Base-by-base conservation (phyloP, 1,140 invertebrate species). In the Diachasmimorpha longicaudata region DNA sequence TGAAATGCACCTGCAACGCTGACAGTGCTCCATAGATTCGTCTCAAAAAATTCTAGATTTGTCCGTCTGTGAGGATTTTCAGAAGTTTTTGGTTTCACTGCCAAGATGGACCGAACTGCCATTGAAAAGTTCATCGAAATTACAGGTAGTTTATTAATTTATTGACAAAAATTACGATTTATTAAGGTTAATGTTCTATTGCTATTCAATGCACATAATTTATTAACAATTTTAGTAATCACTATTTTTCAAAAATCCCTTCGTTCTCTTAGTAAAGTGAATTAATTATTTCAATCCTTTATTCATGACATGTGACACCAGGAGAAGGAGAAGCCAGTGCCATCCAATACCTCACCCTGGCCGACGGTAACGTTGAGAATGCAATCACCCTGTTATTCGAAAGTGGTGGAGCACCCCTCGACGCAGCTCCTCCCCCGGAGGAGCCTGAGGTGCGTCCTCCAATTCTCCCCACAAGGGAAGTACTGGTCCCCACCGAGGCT, bases 381-480 rank as follows among this genome's bases (percentile, higher is more conserved):
- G 88, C 87, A 6, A 87, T 89, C 21, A 88, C 78, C 52, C 76
- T 89, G 39, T 81, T 89, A 77, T 88, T 88, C 31, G 88, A 89
- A 70, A 79, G 85, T 72, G 83, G 83, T 76, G 77, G 66, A 52
- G 42, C 71, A 48, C 78, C 68, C 52, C 79, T 80, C 21, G 77
- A 79, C 25, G 75, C 66, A 66, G 74, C 48, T 36, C 14, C 37
- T 16, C 75, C 71, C 13, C 77, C 83, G n/a, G 78, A 81, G 14
- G 87, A 88, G 58, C 80, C 90, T 75, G 86, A 86, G 68, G 90
- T 94, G 19, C 84, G 93, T 77, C 90, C 93, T 21, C 93, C 93
- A 23, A 93, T 94, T 79, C 90, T 92, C 74, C 93, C 93, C 19
- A 92, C 89, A 44, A 90, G 90, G 79, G 93, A 93, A 84, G 89